Evolutionary conservation across 2,797 vertebrate species (phyloP).

Genomic region (Fundulus diaphanus): DNA sequence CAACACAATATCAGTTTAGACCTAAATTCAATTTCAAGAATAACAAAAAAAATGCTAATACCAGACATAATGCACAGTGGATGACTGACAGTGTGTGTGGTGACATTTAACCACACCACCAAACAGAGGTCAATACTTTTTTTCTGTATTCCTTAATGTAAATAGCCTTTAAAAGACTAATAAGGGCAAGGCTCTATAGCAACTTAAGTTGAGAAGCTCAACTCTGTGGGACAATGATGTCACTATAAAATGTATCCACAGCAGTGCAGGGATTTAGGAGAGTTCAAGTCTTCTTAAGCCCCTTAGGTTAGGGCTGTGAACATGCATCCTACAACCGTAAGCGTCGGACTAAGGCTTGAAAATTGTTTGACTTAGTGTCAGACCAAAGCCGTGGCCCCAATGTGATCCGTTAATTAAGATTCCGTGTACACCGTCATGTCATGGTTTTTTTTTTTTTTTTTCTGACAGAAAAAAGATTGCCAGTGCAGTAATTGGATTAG

Average conservation of each 20-base stretch:
- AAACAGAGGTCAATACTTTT: slow-evolving; percentile 61
- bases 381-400: slow-evolving; percentile 55
- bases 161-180: slow-evolving; percentile 74
- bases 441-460: too few species aligned
- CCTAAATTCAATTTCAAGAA: slow-evolving; percentile 52
- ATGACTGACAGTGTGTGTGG: slow-evolving; percentile 43
- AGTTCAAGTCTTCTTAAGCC: slow-evolving; percentile 72
- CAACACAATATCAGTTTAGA: slow-evolving; percentile 54
- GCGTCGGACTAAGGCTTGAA: slow-evolving; percentile 58
- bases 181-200: slow-evolving; percentile 71
- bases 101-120: slow-evolving; percentile 58
- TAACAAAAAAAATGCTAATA: slow-evolving; percentile 49
- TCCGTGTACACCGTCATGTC: slow-evolving; percentile 72
- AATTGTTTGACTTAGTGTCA: slow-evolving; percentile 65
- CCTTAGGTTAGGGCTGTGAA: slow-evolving; percentile 66
- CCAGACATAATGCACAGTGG: slow-evolving; percentile 47
- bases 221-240: slow-evolving; percentile 83
- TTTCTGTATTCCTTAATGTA: slow-evolving; percentile 76
- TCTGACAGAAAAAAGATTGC: slow-evolving; percentile 76
- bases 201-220: slow-evolving; percentile 70
- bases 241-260: slow-evolving; percentile 81
- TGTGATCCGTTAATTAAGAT: slow-evolving; percentile 71
- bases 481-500: slow-evolving; percentile 75
- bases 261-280: slow-evolving; percentile 74
- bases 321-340: slow-evolving; percentile 69